Percentiles rank a stretch among this genome's conserved stretches.
phyloP scores from a whole-genome alignment of 2,888 invertebrate species.

The Macrophya alboannulata region DNA sequence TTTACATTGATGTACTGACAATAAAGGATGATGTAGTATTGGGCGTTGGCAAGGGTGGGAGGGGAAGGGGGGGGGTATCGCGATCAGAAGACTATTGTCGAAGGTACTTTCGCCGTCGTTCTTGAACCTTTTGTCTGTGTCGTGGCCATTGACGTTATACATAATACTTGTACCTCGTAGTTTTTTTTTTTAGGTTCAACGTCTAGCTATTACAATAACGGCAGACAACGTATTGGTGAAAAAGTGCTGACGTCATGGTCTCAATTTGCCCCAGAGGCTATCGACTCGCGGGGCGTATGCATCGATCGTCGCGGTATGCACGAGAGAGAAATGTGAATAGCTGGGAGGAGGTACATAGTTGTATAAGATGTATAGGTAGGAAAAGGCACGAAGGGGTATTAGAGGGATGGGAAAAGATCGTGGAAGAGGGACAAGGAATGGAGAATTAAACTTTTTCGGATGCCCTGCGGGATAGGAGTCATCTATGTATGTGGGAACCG shows the following conservation, averaged over 20 bases:
- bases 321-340: conserved; percentile 47
- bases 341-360: background rate
- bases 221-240: conserved; percentile 35
- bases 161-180: background rate
- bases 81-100: conserved; percentile 29
- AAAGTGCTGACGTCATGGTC: conserved; percentile 50
- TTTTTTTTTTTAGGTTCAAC: conserved; percentile 3
- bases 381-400: background rate
- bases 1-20: background rate
- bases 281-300: conserved; percentile 33
- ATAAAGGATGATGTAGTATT: conserved; percentile 5
- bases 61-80: background rate
- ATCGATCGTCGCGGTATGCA: conserved; percentile 46
- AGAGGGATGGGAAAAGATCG: background rate
- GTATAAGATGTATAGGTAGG: background rate
- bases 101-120: conserved; percentile 25
- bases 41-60: too few relatives aligned
- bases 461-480: background rate
- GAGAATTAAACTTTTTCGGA: conserved; percentile 24
- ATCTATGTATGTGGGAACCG: background rate
- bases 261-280: conserved; percentile 49
- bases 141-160: background rate
- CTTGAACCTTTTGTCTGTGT: conserved; percentile 33
- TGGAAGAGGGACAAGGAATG: background rate
- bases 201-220: conserved; percentile 29